Percentiles rank a stretch among this genome's conserved stretches.
phyloP scores from a whole-genome alignment of 2,888 invertebrate genomes.

The Cordilura impudica region DNA sequence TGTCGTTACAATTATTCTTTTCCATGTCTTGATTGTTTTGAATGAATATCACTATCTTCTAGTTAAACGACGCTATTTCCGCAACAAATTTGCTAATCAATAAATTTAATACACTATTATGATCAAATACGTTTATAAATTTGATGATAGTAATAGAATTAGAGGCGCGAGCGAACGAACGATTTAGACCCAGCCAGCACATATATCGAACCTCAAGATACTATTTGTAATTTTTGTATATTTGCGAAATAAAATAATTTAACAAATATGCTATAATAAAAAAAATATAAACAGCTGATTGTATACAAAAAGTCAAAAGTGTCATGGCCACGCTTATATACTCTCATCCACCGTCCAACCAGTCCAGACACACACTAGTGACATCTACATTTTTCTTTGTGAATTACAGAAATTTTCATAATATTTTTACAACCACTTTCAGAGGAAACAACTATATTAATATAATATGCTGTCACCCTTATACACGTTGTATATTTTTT shows the following conservation, averaged over 20 bases:
- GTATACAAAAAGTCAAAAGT: constrained; percentile 2
- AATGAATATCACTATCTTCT: not conserved
- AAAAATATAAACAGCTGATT: constrained; percentile 10
- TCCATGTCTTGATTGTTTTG: not conserved
- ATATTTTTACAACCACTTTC: too few relatives aligned
- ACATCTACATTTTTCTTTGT: too few relatives aligned
- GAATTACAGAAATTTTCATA: too few relatives aligned
- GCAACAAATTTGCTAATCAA: not conserved
- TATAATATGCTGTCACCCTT: too few relatives aligned
- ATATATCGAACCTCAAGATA: constrained; percentile 1
- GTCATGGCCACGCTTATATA: too few relatives aligned
- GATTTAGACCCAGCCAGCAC: not conserved
- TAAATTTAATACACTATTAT: not conserved
- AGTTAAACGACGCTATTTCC: not conserved
- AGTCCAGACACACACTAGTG: too few relatives aligned
- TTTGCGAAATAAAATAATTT: not conserved
- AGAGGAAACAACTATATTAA: too few relatives aligned
- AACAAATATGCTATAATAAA: not conserved
- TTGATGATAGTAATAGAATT: not conserved
- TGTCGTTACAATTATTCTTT: not conserved
- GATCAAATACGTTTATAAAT: not conserved
- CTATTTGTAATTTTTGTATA: not conserved
- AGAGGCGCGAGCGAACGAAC: not conserved
- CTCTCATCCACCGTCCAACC: too few relatives aligned
- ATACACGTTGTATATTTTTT: too few relatives aligned